These are phyloP conservation scores for Carposina sasakii DNA, from an alignment of 1,140 invertebrate genomes.

Conservation along the genomic window DNA sequence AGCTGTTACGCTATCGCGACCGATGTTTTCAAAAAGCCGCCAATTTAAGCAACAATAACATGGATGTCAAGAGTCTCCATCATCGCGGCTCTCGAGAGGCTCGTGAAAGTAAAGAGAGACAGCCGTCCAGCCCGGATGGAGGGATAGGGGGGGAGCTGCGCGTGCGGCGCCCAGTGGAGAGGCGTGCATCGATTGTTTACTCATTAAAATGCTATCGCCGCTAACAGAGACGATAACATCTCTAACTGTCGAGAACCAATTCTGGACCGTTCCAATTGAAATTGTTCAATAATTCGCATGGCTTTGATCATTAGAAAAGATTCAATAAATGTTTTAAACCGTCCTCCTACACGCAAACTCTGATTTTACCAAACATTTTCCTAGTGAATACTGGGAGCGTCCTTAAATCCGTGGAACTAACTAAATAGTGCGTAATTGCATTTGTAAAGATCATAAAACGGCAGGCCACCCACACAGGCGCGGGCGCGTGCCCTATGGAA, in stretches of 20 bases:
- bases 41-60: too few relatives aligned
- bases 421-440: too few relatives aligned
- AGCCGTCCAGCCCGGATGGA: conserved; percentile 12
- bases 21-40: too few relatives aligned
- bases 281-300: too few relatives aligned
- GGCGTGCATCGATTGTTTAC: conserved; percentile 71
- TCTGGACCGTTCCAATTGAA: background rate
- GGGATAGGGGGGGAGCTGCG: conserved; percentile 20
- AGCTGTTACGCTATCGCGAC: too few relatives aligned
- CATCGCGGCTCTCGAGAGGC: conserved; percentile 13
- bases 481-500: background rate
- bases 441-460: too few relatives aligned
- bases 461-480: conserved; percentile 36
- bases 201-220: conserved; percentile 71
- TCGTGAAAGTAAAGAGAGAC: conserved; percentile 29
- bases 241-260: conserved; percentile 50
- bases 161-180: conserved; percentile 60
- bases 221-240: conserved; percentile 60
- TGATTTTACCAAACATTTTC: too few relatives aligned
- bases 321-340: too few relatives aligned
- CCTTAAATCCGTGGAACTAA: too few relatives aligned
- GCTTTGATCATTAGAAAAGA: too few relatives aligned
- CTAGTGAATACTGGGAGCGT: too few relatives aligned
- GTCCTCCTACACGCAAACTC: too few relatives aligned
- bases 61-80: background rate